phyloP scores from a whole-genome alignment of 2,888 invertebrate species.

The Venusia cambrica region DNA sequence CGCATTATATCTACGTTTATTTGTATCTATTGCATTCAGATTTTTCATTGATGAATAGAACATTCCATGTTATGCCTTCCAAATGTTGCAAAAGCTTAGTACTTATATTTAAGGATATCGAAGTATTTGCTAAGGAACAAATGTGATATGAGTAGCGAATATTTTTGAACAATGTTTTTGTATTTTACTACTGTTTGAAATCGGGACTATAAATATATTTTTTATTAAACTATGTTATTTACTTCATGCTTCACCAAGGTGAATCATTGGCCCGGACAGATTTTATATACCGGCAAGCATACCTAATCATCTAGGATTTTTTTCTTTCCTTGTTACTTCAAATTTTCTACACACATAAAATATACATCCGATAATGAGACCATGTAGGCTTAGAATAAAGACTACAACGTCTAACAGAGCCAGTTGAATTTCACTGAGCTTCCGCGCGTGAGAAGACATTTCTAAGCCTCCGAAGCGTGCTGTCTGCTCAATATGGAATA shows the following conservation, averaged over 20 bases:
- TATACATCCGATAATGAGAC: slow-evolving; percentile 5
- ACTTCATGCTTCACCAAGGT: too few species aligned
- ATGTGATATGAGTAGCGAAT: slow-evolving; percentile 51
- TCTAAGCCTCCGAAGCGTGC: slow-evolving; percentile 38
- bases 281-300: too few species aligned
- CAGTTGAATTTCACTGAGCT: slow-evolving; percentile 32
- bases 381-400: slow-evolving; percentile 23
- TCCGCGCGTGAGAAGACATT: slow-evolving; percentile 40
- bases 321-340: slow-evolving; percentile 19
- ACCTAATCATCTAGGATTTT: too few species aligned
- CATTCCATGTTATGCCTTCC: slow-evolving; percentile 18
- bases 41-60: slow-evolving; percentile 7
- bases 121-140: slow-evolving; percentile 38
- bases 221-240: too few species aligned
- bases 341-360: slow-evolving; percentile 11
- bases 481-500: slow-evolving; percentile 44
- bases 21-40: slow-evolving; percentile 3
- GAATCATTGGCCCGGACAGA: too few species aligned
- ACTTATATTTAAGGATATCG: slow-evolving; percentile 7
- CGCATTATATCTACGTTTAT: slow-evolving; percentile 6
- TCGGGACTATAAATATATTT: slow-evolving; percentile 61
- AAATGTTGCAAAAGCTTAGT: slow-evolving; percentile 6
- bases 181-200: slow-evolving; percentile 60
- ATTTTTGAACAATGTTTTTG: slow-evolving; percentile 57
- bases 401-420: slow-evolving; percentile 35